Base-by-base conservation (phyloP, 2,888 invertebrate genomes). In the Cataglyphis rosenhaueri region DNA sequence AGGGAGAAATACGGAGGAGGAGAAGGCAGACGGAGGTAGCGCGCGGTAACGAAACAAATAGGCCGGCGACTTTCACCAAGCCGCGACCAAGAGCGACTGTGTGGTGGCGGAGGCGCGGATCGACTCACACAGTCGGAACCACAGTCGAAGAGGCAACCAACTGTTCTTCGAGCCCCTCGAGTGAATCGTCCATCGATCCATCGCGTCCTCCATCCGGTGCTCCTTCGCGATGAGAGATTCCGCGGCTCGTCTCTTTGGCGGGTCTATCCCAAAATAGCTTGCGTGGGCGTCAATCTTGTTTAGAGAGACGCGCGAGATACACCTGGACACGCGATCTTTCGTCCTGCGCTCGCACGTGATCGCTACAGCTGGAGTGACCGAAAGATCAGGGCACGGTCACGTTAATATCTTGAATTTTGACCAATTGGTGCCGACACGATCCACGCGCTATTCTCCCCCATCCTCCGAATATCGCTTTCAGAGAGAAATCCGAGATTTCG, bases 21-120 rank as follows among this genome's bases (percentile, higher is more conserved):
- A 66, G 41, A 41, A 75, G 70, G 76, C 52, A 41, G 73, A 64
- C 29, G 76, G 68, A 78, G 85, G 88, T 86, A 35, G 85, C 65
- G 65, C 76, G 91, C 88, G 87, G 92, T 90, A 91, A 92, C 89
- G 92, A 92, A 92, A 92, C 93, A 93, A 94, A 93, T 94, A 93
- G 94, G 93, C 93, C 93, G 93, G 93, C 92, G 93, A 94, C 94
- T 94, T 94, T 93, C 94, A 93, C 94, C 94, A 83, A 52, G 52
- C 52, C 83, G 79, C 83, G 82, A 82, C 88, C 86, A 86, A 86
- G 88, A 86, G 83, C 85, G 87, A 70, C 84, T 81, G 74, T 74
- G 35, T 41, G 68, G 79, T 59, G 59, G 74, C 65, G 78, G 75
- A 75, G 35, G 65, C 66, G 64, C 41, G 29, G 75, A 35, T 38